Evolutionary conservation across 2,797 vertebrate species (phyloP).

Genomic region (Oreochromis grahami): DNA sequence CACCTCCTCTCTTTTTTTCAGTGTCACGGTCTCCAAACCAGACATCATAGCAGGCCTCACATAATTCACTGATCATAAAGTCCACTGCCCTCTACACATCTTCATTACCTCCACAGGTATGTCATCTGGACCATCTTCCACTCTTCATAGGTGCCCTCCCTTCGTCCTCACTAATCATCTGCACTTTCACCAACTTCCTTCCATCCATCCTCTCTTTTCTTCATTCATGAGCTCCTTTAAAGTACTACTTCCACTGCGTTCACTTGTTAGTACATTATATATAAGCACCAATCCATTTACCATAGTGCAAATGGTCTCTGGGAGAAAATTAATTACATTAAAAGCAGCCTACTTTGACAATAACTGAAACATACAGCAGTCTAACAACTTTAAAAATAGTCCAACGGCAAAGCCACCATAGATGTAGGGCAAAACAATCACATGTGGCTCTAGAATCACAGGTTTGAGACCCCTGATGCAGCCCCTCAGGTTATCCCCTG

Average conservation of each 20-base stretch:
- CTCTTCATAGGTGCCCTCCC: not conserved
- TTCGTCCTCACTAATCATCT: not conserved
- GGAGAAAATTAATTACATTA: not conserved
- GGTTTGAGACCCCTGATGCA: not conserved
- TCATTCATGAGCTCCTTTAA: not conserved
- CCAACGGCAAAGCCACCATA: not conserved
- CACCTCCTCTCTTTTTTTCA: not conserved
- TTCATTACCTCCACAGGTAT: not conserved
- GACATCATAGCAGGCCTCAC: not conserved
- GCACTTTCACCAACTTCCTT: not conserved
- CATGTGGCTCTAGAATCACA: not conserved
- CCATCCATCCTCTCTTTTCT: not conserved
- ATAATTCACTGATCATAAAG: not conserved
- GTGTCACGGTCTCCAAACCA: not conserved
- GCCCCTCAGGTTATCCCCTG: not conserved
- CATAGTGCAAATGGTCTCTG: not conserved
- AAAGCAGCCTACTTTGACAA: not conserved
- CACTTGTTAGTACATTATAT: not conserved
- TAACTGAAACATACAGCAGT: not conserved
- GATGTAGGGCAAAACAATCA: not conserved
- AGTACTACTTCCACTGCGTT: not conserved
- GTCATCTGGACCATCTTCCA: not conserved
- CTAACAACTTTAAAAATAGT: not conserved
- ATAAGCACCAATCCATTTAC: not conserved
- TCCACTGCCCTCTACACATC: not conserved